Evolutionary conservation across 2,888 invertebrate genomes (phyloP).

Genomic region (Steinernema carpocapsae): DNA sequence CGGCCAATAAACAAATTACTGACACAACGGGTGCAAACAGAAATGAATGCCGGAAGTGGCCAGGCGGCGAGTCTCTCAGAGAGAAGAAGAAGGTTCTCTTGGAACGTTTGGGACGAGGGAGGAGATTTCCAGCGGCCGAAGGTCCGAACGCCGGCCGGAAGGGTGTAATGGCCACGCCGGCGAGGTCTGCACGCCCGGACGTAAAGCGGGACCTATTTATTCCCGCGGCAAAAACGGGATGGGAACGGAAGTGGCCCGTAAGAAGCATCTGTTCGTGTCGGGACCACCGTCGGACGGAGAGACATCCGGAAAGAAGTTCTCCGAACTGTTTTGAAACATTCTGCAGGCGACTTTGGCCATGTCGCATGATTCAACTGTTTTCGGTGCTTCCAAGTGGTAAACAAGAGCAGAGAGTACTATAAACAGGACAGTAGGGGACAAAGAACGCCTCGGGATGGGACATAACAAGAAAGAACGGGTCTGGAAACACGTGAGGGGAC

Average conservation of each 20-base stretch:
- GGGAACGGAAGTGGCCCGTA: constrained; percentile 12
- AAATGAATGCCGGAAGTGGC: constrained; percentile 5
- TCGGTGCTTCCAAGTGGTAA: constrained; percentile 5
- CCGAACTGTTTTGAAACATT: not conserved
- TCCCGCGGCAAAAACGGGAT: constrained; percentile 8
- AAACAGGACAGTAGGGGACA: constrained; percentile 9
- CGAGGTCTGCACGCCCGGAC: not conserved
- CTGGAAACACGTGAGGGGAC: constrained; percentile 1
- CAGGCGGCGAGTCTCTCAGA: not conserved
- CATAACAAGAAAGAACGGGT: not conserved
- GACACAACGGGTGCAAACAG: constrained; percentile 1
- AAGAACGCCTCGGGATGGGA: not conserved
- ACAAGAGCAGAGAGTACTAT: constrained; percentile 7
- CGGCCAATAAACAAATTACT: constrained; percentile 28
- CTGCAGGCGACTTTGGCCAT: not conserved
- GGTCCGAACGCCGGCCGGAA: not conserved
- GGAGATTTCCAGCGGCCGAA: not conserved
- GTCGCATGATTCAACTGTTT: not conserved
- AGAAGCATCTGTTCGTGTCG: constrained; percentile 13
- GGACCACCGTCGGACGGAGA: constrained; percentile 2
- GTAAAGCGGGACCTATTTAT: constrained; percentile 1
- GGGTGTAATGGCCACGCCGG: constrained; percentile 6
- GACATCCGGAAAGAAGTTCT: not conserved
- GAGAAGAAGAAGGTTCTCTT: too few species aligned
- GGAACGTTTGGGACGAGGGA: too few species aligned